phyloP scores from a whole-genome alignment of 2,797 vertebrate species.

The Carapus acus region DNA sequence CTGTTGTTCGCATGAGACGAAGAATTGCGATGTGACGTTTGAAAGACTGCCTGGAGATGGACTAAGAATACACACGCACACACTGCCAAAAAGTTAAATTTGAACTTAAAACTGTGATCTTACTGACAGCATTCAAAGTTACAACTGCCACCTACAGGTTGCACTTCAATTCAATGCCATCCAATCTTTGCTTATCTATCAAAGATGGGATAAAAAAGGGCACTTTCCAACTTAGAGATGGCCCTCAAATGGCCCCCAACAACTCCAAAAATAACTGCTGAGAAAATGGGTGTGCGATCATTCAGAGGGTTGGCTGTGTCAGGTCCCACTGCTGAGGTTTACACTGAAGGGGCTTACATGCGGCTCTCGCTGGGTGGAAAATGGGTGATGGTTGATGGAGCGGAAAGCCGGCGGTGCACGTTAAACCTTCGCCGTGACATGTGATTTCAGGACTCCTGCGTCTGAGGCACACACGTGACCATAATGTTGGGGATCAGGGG shows the following conservation, averaged over 20 bases:
- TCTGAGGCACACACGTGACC: neutral
- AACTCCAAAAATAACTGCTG: slow-evolving; percentile 55
- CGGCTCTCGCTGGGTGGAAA: slow-evolving; percentile 6
- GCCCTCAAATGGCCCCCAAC: slow-evolving; percentile 54
- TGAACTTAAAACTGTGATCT: slow-evolving; percentile 6
- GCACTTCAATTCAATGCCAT: neutral
- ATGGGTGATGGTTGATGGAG: neutral
- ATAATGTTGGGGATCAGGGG: slow-evolving; percentile 17
- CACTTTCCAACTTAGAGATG: slow-evolving; percentile 42
- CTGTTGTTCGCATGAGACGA: no score
- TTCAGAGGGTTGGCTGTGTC: slow-evolving; percentile 37
- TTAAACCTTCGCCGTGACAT: neutral
- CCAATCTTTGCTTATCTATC: slow-evolving; percentile 16
- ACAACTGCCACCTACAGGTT: neutral
- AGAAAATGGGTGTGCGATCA: slow-evolving; percentile 33
- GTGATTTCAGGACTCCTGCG: neutral
- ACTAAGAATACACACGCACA: neutral
- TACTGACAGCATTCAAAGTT: slow-evolving; percentile 1
- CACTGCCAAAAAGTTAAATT: slow-evolving; percentile 12
- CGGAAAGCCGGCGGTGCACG: slow-evolving; percentile 9
- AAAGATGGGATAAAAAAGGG: slow-evolving; percentile 29
- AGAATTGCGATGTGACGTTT: no score
- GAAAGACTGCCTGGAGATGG: no score
- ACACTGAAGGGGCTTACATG: slow-evolving; percentile 30
- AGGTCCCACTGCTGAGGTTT: slow-evolving; percentile 40